phyloP scores from a whole-genome alignment of 2,888 invertebrate species.

The Trimorus sp. region DNA sequence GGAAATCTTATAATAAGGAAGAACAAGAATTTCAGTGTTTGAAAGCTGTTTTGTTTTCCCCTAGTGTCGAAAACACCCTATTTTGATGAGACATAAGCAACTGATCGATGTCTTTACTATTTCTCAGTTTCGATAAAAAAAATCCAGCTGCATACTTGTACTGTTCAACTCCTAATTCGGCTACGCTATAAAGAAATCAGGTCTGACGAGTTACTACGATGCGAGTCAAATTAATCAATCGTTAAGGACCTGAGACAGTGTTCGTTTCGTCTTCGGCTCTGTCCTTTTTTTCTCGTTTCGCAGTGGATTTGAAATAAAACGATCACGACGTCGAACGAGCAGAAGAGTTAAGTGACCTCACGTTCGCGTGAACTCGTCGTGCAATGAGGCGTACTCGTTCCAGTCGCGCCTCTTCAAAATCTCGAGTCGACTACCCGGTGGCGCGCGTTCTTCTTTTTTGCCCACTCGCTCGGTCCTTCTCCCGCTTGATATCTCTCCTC shows the following conservation, averaged over 20 bases:
- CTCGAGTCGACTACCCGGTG: slow-evolving; percentile 33
- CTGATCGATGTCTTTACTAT: too few relatives aligned
- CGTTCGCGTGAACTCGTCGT: slow-evolving; percentile 73
- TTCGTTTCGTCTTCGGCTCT: not conserved
- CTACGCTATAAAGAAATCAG: too few relatives aligned
- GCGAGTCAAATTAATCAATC: too few relatives aligned
- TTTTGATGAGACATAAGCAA: too few relatives aligned
- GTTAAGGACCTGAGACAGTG: not conserved
- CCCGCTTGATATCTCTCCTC: slow-evolving; percentile 26
- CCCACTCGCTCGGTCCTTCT: not conserved
- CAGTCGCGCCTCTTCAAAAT: slow-evolving; percentile 65
- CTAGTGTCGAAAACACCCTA: too few relatives aligned
- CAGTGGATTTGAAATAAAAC: slow-evolving; percentile 51
- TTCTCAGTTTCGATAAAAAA: too few relatives aligned
- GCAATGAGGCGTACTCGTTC: slow-evolving; percentile 72
- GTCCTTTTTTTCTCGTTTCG: slow-evolving; percentile 13
- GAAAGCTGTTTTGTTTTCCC: too few relatives aligned
- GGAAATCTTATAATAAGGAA: too few relatives aligned
- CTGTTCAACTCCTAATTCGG: too few relatives aligned
- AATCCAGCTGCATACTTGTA: too few relatives aligned
- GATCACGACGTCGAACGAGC: slow-evolving; percentile 44
- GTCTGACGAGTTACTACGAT: too few relatives aligned
- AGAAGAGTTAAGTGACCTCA: slow-evolving; percentile 73
- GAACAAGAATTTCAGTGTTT: too few relatives aligned
- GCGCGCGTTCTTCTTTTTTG: not conserved